Evolutionary conservation across 2,888 invertebrate genomes (phyloP).

Genomic region (Tipula lateralis): DNA sequence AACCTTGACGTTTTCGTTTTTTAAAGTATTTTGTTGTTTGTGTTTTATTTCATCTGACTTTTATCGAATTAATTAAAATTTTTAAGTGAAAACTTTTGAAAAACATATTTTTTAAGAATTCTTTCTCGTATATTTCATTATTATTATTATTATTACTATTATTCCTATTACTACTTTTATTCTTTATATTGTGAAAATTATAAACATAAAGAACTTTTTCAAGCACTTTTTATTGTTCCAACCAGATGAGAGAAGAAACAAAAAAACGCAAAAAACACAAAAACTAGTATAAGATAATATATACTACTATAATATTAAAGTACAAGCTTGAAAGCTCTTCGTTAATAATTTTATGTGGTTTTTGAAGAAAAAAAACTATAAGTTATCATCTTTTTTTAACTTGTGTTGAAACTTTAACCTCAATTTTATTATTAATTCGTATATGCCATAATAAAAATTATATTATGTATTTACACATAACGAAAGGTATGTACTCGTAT

Average conservation of each 20-base stretch:
- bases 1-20: background rate
- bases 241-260: background rate
- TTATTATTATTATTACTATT: background rate
- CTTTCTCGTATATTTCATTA: background rate
- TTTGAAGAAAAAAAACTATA: background rate
- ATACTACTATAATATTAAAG: too few relatives aligned
- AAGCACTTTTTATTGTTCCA: background rate
- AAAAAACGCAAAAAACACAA: background rate
- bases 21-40: background rate
- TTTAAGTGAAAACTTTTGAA: background rate
- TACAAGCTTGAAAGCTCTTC: background rate
- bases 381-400: background rate
- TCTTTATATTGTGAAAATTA: background rate
- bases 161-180: background rate
- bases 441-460: background rate
- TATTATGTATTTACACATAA: background rate
- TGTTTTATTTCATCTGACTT: background rate
- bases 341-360: background rate
- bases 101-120: background rate
- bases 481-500: too few relatives aligned
- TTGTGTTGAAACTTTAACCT: background rate
- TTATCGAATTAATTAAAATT: slow-evolving; percentile 19
- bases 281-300: background rate
- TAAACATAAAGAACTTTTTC: background rate
- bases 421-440: background rate